Evolutionary conservation across 2,797 vertebrate genomes (phyloP).

Genomic region (Pogonophryne albipinna): DNA sequence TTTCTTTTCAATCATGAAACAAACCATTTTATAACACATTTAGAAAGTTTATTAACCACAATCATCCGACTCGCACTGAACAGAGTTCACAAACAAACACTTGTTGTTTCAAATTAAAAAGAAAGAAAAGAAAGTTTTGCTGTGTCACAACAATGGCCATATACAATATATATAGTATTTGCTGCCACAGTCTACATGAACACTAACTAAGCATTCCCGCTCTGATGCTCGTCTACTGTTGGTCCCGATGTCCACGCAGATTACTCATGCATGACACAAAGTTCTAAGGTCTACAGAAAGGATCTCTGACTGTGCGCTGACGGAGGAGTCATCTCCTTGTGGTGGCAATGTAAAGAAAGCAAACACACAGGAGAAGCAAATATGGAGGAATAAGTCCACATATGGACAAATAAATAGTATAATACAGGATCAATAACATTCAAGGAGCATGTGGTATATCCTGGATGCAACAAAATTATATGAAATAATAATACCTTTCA

Average conservation of each 20-base stretch:
- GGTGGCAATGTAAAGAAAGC: constrained; percentile 34
- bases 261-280: constrained; percentile 53
- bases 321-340: constrained; percentile 12
- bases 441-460: constrained; percentile 60
- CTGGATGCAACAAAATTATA: constrained; percentile 13
- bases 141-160: constrained; percentile 51
- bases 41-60: constrained; percentile 87
- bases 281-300: constrained; percentile 34
- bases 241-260: constrained; percentile 71
- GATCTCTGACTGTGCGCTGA: constrained; percentile 38
- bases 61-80: constrained; percentile 80
- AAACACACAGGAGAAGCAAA: constrained; percentile 51
- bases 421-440: constrained; percentile 77
- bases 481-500: constrained; percentile 20
- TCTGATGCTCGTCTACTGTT: constrained; percentile 52
- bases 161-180: constrained; percentile 13
- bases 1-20: constrained; percentile 15
- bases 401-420: constrained; percentile 76
- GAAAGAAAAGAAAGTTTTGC: constrained; percentile 53
- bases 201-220: constrained; percentile 24
- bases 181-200: constrained; percentile 42
- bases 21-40: constrained; percentile 49
- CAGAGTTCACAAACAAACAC: constrained; percentile 79
- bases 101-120: constrained; percentile 59
- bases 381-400: constrained; percentile 61